These are phyloP conservation scores for Olivierus martensii DNA, from an alignment of 1,140 invertebrate genomes.

Conservation along the genomic window DNA sequence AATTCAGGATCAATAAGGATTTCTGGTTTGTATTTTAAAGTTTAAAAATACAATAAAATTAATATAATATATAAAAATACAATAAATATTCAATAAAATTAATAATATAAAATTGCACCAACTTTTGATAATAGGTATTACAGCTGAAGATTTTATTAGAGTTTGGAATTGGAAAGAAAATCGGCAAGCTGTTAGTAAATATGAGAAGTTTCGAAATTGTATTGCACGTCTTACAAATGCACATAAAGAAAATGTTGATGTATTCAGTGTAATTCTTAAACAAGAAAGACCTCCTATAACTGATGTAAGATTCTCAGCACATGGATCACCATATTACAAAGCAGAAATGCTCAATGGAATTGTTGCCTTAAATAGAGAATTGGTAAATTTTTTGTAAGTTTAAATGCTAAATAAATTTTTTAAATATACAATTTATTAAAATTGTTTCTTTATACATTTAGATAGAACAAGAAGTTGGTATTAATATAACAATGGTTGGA, in stretches of 20 bases:
- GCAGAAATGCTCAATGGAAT: slow-evolving; percentile 86
- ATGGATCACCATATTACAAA: slow-evolving; percentile 91
- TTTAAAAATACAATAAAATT: too few species aligned
- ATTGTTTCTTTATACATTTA: neutral
- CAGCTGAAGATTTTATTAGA: slow-evolving; percentile 57
- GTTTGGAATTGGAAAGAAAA: slow-evolving; percentile 80
- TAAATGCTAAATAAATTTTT: neutral
- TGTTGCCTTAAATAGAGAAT: slow-evolving; percentile 77
- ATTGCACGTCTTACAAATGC: slow-evolving; percentile 66
- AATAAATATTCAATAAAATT: too few species aligned
- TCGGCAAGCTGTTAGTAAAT: slow-evolving; percentile 65
- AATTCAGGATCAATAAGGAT: slow-evolving; percentile 83
- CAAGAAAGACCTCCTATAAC: slow-evolving; percentile 75
- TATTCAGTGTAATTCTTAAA: slow-evolving; percentile 79
- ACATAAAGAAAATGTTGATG: slow-evolving; percentile 76
- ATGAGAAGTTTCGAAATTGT: slow-evolving; percentile 72
- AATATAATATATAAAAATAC: too few species aligned
- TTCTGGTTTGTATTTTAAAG: slow-evolving; percentile 3
- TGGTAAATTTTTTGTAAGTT: slow-evolving; percentile 27
- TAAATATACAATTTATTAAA: neutral
- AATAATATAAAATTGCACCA: too few species aligned
- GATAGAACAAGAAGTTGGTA: slow-evolving; percentile 82
- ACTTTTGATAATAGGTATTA: slow-evolving; percentile 6
- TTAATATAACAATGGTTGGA: slow-evolving; percentile 93
- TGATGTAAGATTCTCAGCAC: slow-evolving; percentile 85